A percentile compares a stretch with the other conserved stretches of the same genome.
Evolutionary conservation across 2,797 vertebrate genomes (phyloP).

Genomic region (Alectoris magna): DNA sequence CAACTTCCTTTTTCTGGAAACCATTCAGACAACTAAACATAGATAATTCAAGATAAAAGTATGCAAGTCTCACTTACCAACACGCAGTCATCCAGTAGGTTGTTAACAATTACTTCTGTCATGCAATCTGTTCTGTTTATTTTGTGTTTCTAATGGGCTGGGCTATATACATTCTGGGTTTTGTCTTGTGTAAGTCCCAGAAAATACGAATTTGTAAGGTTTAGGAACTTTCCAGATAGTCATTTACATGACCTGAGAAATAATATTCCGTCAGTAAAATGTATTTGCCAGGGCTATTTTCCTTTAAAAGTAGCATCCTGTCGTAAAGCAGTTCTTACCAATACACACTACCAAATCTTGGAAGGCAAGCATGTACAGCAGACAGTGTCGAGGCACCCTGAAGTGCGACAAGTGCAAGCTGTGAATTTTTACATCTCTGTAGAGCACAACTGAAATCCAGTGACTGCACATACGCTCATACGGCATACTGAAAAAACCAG

Average conservation of each 20-base stretch:
- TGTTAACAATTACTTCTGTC: not conserved
- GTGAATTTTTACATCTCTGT: not conserved
- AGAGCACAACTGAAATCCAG: not conserved
- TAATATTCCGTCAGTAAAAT: not conserved
- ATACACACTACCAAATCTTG: not conserved
- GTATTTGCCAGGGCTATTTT: not conserved
- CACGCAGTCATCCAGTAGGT: not conserved
- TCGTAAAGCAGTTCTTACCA: not conserved
- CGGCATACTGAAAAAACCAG: not conserved
- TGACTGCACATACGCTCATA: not conserved
- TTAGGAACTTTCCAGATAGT: not conserved
- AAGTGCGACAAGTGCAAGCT: not conserved
- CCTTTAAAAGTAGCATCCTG: not conserved
- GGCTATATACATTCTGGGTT: not conserved
- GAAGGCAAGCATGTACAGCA: not conserved
- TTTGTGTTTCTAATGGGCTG: not conserved
- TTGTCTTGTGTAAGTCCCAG: not conserved
- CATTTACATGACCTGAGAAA: not conserved
- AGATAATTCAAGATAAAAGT: not conserved
- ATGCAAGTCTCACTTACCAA: not conserved
- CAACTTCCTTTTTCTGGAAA: not conserved
- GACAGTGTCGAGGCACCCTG: not conserved
- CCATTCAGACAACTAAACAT: not conserved
- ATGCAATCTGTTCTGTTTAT: not conserved
- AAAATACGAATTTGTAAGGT: not conserved